Evolutionary conservation across 1,140 invertebrate genomes (phyloP).

Genomic region (Panagrolaimus sp.): DNA sequence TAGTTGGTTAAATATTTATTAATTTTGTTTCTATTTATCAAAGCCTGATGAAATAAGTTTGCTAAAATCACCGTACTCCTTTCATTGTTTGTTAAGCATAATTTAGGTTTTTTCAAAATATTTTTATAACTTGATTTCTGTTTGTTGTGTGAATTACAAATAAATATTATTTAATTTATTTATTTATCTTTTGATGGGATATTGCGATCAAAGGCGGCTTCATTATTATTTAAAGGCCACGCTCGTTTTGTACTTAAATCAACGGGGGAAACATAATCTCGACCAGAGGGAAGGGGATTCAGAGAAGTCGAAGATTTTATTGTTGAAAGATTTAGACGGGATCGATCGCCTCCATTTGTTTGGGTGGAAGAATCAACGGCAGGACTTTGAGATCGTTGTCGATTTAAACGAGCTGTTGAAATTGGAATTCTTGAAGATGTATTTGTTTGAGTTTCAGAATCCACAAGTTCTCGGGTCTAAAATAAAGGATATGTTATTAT

Average conservation of each 20-base stretch:
- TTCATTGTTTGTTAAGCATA: too few relatives aligned
- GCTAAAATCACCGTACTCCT: too few relatives aligned
- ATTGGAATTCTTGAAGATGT: background rate
- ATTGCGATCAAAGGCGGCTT: background rate
- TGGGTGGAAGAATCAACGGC: conserved; percentile 1
- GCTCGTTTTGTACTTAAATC: conserved; percentile 4
- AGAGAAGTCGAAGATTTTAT: background rate
- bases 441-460: conserved; percentile 15
- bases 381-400: background rate
- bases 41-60: too few relatives aligned
- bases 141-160: too few relatives aligned
- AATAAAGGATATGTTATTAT: too few relatives aligned
- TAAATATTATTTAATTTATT: too few relatives aligned
- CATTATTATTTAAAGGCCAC: background rate
- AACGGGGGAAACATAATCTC: conserved; percentile 4
- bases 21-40: too few relatives aligned
- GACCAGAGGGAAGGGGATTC: background rate
- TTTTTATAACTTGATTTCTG: too few relatives aligned
- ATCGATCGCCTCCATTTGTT: background rate
- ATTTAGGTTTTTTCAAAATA: too few relatives aligned
- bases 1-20: too few relatives aligned
- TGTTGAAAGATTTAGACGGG: background rate
- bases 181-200: too few relatives aligned
- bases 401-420: background rate
- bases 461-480: background rate